Evolutionary conservation across 2,888 invertebrate genomes (phyloP).

Genomic region (Harpalus rubripes): DNA sequence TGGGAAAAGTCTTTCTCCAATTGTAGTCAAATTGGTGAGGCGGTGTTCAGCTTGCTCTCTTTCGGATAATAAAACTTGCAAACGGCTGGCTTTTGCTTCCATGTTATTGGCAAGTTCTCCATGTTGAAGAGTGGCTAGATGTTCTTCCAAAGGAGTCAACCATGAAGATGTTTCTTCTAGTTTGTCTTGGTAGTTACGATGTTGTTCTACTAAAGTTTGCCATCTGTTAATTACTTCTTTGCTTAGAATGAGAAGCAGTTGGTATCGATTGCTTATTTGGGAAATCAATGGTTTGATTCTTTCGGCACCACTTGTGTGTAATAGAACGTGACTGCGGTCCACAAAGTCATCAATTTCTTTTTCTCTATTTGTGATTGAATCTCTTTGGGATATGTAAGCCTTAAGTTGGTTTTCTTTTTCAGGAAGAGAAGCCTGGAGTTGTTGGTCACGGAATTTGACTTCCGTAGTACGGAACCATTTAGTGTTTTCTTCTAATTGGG

Average conservation of each 20-base stretch:
- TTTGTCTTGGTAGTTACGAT: constrained; percentile 88
- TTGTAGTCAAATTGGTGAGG: constrained; percentile 85
- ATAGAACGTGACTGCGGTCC: constrained; percentile 91
- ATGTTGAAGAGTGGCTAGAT: constrained; percentile 83
- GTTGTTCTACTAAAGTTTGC: constrained; percentile 90
- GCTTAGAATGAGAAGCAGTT: constrained; percentile 87
- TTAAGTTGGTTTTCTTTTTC: constrained; percentile 90
- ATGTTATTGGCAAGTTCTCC: constrained; percentile 81
- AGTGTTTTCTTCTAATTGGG: constrained; percentile 87
- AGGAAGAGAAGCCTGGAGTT: constrained; percentile 87
- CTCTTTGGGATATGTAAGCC: constrained; percentile 86
- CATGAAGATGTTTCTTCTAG: constrained; percentile 87
- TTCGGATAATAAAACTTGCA: constrained; percentile 87
- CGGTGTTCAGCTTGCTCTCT: constrained; percentile 91
- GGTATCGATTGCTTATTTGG: constrained; percentile 93
- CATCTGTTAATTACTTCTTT: constrained; percentile 93
- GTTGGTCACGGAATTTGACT: constrained; percentile 91
- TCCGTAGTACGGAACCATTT: constrained; percentile 94
- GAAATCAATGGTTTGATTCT: constrained; percentile 91
- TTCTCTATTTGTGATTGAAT: constrained; percentile 89
- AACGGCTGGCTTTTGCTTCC: constrained; percentile 83
- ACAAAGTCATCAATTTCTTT: constrained; percentile 92
- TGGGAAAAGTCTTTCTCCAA: constrained; percentile 93
- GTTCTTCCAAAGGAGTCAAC: constrained; percentile 88
- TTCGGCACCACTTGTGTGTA: constrained; percentile 91